Conservation (phyloP, 1,140 invertebrate genomes). For the Lucilia sericata region DNA sequence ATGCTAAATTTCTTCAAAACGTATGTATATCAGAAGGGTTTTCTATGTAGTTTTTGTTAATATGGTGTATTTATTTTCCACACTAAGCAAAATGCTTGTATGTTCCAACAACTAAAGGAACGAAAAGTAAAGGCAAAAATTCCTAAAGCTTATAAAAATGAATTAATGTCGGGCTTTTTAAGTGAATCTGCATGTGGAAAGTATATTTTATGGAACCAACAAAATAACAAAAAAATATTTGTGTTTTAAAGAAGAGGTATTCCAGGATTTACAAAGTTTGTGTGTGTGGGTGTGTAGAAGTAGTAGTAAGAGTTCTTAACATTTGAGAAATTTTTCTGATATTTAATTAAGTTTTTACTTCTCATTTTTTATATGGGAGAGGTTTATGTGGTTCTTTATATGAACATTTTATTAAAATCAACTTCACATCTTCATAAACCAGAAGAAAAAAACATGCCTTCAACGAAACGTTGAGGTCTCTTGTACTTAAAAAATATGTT, state of each 20-base stretch:
- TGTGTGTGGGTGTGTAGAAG: not conserved
- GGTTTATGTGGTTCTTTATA: conserved; percentile 20
- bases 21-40: no score
- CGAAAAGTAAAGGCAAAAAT: conserved; percentile 10
- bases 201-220: conserved; percentile 27
- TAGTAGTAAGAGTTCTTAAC: conserved; percentile 16
- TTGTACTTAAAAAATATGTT: not conserved
- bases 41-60: not conserved
- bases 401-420: conserved; percentile 16
- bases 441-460: not conserved
- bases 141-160: conserved; percentile 37
- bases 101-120: not conserved
- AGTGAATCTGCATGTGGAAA: conserved; percentile 14
- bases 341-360: conserved; percentile 24
- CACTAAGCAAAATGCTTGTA: not conserved
- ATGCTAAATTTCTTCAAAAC: no score
- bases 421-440: not conserved
- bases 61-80: not conserved
- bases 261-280: no score
- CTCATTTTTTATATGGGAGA: not conserved
- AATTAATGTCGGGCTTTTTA: conserved; percentile 14
- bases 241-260: not conserved
- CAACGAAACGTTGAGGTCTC: not conserved
- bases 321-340: conserved; percentile 28
- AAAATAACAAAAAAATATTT: conserved; percentile 18